A percentile compares a stretch with the other conserved stretches of the same genome.
Evolutionary conservation across 2,888 invertebrate species (phyloP).

Genomic region (Dromius quadrimaculatus): DNA sequence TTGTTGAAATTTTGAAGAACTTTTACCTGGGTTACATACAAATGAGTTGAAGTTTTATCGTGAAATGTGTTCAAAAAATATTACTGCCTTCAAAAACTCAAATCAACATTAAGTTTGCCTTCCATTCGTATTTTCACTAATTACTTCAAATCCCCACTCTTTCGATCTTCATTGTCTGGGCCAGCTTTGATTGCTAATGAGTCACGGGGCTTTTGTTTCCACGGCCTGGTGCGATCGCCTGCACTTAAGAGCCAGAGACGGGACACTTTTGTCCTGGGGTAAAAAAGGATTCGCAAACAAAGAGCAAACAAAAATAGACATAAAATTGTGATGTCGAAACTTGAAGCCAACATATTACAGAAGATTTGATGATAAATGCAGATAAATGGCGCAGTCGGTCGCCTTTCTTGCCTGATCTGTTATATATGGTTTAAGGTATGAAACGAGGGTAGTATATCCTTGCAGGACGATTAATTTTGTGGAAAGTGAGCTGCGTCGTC

Average conservation of each 20-base stretch:
- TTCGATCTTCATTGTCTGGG: conserved; percentile 12
- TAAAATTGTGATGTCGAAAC: too few relatives aligned
- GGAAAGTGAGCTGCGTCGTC: conserved; percentile 22
- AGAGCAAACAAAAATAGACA: too few relatives aligned
- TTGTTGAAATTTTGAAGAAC: conserved; percentile 41
- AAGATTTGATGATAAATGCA: too few relatives aligned
- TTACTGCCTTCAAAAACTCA: too few relatives aligned
- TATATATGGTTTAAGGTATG: not conserved
- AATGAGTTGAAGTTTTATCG: too few relatives aligned
- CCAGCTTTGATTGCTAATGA: conserved; percentile 48
- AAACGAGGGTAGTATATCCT: not conserved
- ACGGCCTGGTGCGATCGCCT: conserved; percentile 23
- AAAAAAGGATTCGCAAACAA: conserved; percentile 2
- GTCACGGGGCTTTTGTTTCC: conserved; percentile 42
- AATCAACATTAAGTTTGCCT: not conserved
- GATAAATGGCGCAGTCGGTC: too few relatives aligned
- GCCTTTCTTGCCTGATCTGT: too few relatives aligned
- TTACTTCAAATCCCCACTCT: not conserved
- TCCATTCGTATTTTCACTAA: not conserved
- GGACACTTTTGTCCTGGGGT: conserved; percentile 12
- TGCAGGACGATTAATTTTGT: conserved; percentile 12
- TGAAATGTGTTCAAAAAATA: too few relatives aligned
- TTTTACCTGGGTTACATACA: conserved; percentile 35
- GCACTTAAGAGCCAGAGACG: conserved; percentile 42
- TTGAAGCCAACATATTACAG: too few relatives aligned